These are phyloP conservation scores for Formica aserva DNA, from an alignment of 2,888 invertebrate genomes.

Conservation along the genomic window DNA sequence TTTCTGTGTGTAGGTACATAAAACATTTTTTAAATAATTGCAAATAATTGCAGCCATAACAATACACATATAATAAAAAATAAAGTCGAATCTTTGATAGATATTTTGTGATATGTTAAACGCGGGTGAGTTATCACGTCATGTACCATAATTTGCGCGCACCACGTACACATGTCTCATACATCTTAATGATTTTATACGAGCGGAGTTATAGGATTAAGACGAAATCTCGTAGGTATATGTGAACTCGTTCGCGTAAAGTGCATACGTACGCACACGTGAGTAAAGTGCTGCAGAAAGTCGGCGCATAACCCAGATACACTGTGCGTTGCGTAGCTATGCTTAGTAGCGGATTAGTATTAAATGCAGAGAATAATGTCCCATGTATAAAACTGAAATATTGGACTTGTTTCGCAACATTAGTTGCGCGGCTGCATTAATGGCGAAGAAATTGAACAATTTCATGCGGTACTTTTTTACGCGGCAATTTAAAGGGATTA, in stretches of 20 bases:
- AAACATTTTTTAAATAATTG: not conserved
- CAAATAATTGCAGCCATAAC: not conserved
- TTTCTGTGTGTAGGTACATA: not conserved
- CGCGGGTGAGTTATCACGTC: not conserved
- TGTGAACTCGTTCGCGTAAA: slow-evolving; percentile 45
- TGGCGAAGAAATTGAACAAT: slow-evolving; percentile 12
- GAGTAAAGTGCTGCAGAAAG: slow-evolving; percentile 38
- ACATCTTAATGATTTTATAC: slow-evolving; percentile 38
- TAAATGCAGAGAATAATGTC: slow-evolving; percentile 30
- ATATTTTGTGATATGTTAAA: slow-evolving; percentile 3
- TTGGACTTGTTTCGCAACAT: slow-evolving; percentile 19
- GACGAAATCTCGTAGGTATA: not conserved
- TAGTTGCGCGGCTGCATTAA: not conserved
- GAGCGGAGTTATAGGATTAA: slow-evolving; percentile 27
- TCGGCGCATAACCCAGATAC: slow-evolving; percentile 30
- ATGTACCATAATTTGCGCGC: slow-evolving; percentile 19
- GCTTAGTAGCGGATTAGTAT: slow-evolving; percentile 29
- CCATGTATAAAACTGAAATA: slow-evolving; percentile 32
- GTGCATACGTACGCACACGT: slow-evolving; percentile 26
- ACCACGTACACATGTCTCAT: not conserved
- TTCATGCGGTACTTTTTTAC: not conserved
- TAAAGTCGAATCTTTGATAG: not conserved
- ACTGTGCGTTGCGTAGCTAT: slow-evolving; percentile 7
- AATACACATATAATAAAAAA: not conserved
- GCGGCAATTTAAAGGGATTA: not conserved